phyloP scores from a whole-genome alignment of 2,113 vertebrate genomes.

The Pimephales promelas region DNA sequence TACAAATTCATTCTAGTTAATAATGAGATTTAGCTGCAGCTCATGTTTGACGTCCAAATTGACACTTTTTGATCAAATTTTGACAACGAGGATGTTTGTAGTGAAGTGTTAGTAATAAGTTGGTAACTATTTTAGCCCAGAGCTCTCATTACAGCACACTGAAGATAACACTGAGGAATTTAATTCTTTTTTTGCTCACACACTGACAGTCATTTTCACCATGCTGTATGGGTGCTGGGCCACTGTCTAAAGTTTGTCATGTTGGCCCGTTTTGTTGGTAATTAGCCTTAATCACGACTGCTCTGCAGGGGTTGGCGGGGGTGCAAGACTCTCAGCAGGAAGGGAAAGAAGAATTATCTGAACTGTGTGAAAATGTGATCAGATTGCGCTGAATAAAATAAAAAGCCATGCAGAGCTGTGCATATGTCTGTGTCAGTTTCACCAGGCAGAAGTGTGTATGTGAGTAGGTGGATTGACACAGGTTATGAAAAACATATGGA shows the following conservation, averaged over 20 bases:
- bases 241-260: constrained; percentile 70
- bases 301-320: constrained; percentile 48
- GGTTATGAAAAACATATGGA: constrained; percentile 6
- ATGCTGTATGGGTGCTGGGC: constrained; percentile 53
- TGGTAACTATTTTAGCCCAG: not conserved
- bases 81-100: constrained; percentile 2
- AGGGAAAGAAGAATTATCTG: constrained; percentile 58
- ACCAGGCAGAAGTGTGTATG: constrained; percentile 2
- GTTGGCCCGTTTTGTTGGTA: constrained; percentile 77
- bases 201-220: constrained; percentile 45
- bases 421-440: not conserved
- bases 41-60: not conserved
- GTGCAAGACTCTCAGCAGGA: constrained; percentile 68
- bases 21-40: not conserved
- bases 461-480: constrained; percentile 19
- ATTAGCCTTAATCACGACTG: constrained; percentile 76
- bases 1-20: not conserved
- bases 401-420: constrained; percentile 12
- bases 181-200: constrained; percentile 60
- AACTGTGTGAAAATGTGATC: constrained; percentile 19
- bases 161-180: too few relatives aligned
- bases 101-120: not conserved
- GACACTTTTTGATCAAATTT: not conserved
- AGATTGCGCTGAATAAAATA: constrained; percentile 19
- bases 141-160: not conserved